These are phyloP conservation scores for Hemiprocne comata DNA, from an alignment of 2,113 vertebrate genomes.

Conservation along the genomic window DNA sequence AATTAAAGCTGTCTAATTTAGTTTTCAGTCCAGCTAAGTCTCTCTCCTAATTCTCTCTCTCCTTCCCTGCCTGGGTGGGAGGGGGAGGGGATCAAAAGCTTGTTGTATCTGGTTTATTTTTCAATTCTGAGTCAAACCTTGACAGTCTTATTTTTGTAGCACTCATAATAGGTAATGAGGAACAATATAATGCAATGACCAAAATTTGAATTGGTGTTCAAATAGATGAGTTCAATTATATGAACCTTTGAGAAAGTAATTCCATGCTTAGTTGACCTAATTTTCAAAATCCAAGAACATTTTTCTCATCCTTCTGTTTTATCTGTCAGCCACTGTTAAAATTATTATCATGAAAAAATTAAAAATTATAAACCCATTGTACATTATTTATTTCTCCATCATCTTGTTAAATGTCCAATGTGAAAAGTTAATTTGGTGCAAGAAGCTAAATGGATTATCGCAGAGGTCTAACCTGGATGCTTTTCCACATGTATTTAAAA, in stretches of 20 bases:
- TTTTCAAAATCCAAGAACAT: conserved; percentile 3
- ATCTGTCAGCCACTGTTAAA: not conserved
- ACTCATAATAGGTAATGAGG: not conserved
- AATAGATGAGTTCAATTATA: not conserved
- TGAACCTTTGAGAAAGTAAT: conserved; percentile 18
- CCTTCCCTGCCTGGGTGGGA: too few species aligned
- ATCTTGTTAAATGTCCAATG: not conserved
- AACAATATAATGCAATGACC: not conserved
- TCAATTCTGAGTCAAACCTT: too few species aligned
- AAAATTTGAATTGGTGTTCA: not conserved
- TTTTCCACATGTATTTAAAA: not conserved
- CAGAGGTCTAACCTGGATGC: not conserved
- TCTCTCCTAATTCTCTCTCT: too few species aligned
- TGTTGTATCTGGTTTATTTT: too few species aligned
- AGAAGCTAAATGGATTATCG: not conserved
- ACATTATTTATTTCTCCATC: not conserved
- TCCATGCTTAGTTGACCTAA: not conserved
- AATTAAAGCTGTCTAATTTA: too few species aligned
- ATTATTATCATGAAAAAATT: not conserved
- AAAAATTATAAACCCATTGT: not conserved
- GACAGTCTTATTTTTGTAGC: not conserved
- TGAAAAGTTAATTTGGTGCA: conserved; percentile 24
- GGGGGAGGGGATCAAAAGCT: too few species aligned
- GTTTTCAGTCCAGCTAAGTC: too few species aligned
- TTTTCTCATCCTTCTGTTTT: not conserved